Percentiles rank a stretch among this genome's conserved stretches.
Conservation (phyloP, 2,888 invertebrate genomes). For the Nomada goodeniana region DNA sequence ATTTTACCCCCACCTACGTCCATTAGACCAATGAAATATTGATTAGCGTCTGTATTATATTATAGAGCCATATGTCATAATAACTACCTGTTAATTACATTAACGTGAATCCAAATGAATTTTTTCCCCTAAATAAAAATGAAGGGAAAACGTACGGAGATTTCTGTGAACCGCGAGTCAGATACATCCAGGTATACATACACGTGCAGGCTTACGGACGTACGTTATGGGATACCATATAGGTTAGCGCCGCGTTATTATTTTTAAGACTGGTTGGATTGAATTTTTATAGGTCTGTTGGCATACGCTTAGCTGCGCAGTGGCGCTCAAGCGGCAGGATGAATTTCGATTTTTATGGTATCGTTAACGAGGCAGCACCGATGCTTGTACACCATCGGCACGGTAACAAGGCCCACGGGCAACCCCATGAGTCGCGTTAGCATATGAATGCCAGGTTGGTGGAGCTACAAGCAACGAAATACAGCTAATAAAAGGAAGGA, state of each 20-base stretch:
- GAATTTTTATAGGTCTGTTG: slow-evolving; percentile 80
- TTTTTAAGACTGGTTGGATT: slow-evolving; percentile 80
- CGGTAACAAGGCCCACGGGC: slow-evolving; percentile 72
- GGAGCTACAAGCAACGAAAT: slow-evolving; percentile 71
- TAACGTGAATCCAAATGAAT: slow-evolving; percentile 40
- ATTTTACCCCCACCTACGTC: not conserved
- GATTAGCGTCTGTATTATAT: not conserved
- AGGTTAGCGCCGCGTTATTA: slow-evolving; percentile 77
- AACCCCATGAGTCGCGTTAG: slow-evolving; percentile 74
- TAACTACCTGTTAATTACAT: slow-evolving; percentile 47
- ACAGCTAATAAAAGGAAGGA: slow-evolving; percentile 76
- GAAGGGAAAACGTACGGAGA: slow-evolving; percentile 29
- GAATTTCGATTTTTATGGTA: slow-evolving; percentile 69
- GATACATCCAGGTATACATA: slow-evolving; percentile 24
- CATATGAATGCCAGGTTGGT: slow-evolving; percentile 76
- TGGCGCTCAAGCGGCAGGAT: slow-evolving; percentile 70
- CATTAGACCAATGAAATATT: not conserved
- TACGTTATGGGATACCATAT: slow-evolving; percentile 62
- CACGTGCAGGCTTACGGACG: slow-evolving; percentile 50
- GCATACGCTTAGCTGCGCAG: slow-evolving; percentile 74
- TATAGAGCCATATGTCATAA: slow-evolving; percentile 10
- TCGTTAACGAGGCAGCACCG: slow-evolving; percentile 63
- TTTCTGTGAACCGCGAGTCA: slow-evolving; percentile 43
- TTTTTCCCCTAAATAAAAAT: slow-evolving; percentile 27
- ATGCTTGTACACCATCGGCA: slow-evolving; percentile 70